Evolutionary conservation across 2,113 vertebrate genomes (phyloP).

Genomic region (Microcebus ravelobensis): DNA sequence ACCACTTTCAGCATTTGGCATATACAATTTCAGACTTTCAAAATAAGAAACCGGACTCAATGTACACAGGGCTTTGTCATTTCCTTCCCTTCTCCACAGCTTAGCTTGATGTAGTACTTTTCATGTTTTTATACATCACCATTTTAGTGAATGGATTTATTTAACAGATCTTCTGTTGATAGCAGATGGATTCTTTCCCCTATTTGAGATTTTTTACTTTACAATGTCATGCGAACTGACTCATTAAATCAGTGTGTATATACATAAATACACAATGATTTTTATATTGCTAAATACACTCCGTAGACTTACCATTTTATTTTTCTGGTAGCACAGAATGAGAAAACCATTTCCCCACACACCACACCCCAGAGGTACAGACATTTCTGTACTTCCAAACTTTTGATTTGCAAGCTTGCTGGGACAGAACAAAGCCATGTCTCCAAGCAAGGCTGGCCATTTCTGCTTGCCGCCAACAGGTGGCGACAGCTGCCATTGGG

Average conservation of each 20-base stretch:
- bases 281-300: background rate
- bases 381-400: background rate
- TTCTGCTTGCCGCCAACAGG: conserved; percentile 56
- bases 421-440: background rate
- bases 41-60: conserved; percentile 18
- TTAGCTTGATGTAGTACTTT: background rate
- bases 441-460: background rate
- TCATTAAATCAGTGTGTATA: background rate
- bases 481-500: conserved; percentile 24
- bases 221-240: background rate
- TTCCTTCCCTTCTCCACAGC: background rate
- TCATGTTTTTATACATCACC: background rate
- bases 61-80: background rate
- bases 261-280: background rate
- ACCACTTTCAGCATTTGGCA: background rate
- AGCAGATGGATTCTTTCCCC: background rate
- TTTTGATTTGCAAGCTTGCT: background rate
- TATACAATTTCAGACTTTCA: background rate
- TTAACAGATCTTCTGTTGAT: background rate
- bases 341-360: background rate
- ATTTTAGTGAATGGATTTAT: background rate
- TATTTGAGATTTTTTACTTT: background rate
- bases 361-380: background rate
- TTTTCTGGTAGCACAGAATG: background rate
- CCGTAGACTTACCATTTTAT: background rate